phyloP scores from a whole-genome alignment of 2,888 invertebrate genomes.

The Lomographa bimaculata region DNA sequence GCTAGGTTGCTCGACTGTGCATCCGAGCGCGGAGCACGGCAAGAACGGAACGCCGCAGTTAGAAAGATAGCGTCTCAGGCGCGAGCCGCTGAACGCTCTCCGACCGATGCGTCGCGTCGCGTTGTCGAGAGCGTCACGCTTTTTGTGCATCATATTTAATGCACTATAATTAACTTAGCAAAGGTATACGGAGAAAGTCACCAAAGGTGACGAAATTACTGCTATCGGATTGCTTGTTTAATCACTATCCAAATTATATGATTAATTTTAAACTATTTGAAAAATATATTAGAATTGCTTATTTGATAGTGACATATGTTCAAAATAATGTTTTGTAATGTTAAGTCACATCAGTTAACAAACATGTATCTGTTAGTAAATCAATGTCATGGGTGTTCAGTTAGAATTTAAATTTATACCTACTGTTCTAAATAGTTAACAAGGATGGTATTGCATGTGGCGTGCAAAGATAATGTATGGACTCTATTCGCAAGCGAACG shows the following conservation, averaged over 20 bases:
- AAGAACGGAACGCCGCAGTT: slow-evolving; percentile 1
- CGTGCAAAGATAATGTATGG: too few relatives aligned
- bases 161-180: slow-evolving; percentile 68
- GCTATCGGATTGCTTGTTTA: slow-evolving; percentile 51
- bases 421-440: slow-evolving; percentile 32
- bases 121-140: slow-evolving; percentile 51
- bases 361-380: slow-evolving; percentile 36
- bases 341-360: slow-evolving; percentile 47
- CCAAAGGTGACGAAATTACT: slow-evolving; percentile 65
- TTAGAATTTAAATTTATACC: slow-evolving; percentile 32
- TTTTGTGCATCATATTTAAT: slow-evolving; percentile 54
- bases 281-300: slow-evolving; percentile 47
- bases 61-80: slow-evolving; percentile 55
- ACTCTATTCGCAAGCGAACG: too few relatives aligned
- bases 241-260: slow-evolving; percentile 28
- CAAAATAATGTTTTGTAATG: slow-evolving; percentile 53
- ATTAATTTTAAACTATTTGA: slow-evolving; percentile 42
- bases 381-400: slow-evolving; percentile 67
- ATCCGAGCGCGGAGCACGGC: not conserved
- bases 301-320: slow-evolving; percentile 44
- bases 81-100: slow-evolving; percentile 33
- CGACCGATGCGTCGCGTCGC: slow-evolving; percentile 32
- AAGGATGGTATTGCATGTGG: too few relatives aligned
- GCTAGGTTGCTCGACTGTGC: too few relatives aligned
- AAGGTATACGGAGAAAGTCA: slow-evolving; percentile 72